Evolutionary conservation across 2,113 vertebrate species (phyloP), one percentile per base, ranked within the genome.

Genomic region (Dasyurus viverrinus): DNA sequence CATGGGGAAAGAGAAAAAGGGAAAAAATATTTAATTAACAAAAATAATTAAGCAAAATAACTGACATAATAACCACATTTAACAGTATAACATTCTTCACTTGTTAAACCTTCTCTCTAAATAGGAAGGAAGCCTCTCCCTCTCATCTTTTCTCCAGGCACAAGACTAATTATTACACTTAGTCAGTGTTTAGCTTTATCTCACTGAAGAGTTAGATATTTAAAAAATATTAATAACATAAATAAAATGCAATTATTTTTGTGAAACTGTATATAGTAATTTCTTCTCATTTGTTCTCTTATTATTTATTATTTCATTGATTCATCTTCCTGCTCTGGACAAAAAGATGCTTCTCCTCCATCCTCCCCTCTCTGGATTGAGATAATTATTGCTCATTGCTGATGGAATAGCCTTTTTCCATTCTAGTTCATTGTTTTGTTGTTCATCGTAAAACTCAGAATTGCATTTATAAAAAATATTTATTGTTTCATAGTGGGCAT

Each of bases 201-300:
- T 42, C 68, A 42, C 19, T 90, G 53, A 93, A 94, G 94, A 96
- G 8, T 54, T 76, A 95, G 42, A 91, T 24, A 42, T 47, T 90
- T 89, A 14, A 90, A 95, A 94, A 89, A 92, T 94, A 89, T 92
- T 94, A 91, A 8, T 84, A 50, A 54, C 48, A 50, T 84, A 92
- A 92, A 90, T 92, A 89, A 95, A 92, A 93, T 46, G 48, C 90
- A 94, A 94, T 54, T 48, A 22, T 42, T 84, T 42, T 57, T 90
- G 11, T 91, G 48, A 95, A 94, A 93, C 27, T n/a, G 8, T 46
- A 27, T 89, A 91, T 89, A n/a, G 22, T 54, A 55, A 50, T 27
- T 46, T 91, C 54, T 92, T 89, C 50, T 5, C 53, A 25, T 89
- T 94, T 94, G 57, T 19, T 42, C 23, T 92, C 46, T 5, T 90